A percentile compares a stretch with the other conserved stretches of the same genome.
Evolutionary conservation across 2,888 invertebrate species (phyloP).

Genomic region (Volucella bombylans): DNA sequence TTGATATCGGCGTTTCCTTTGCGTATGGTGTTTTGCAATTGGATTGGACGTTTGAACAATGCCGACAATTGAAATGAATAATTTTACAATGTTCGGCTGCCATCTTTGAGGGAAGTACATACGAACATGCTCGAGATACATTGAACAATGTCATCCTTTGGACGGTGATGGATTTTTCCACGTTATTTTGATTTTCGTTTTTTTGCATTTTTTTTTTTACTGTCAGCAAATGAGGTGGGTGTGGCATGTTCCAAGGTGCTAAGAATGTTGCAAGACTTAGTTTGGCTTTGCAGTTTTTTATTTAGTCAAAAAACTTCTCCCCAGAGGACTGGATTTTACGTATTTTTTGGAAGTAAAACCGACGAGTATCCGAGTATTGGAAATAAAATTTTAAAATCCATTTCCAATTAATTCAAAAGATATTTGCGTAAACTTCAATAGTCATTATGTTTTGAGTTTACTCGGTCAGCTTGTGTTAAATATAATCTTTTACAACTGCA

Average conservation of each 20-base stretch:
- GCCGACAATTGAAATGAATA: slow-evolving; percentile 74
- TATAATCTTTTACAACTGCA: too few species aligned
- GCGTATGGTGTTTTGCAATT: slow-evolving; percentile 73
- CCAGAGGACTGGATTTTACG: too few species aligned
- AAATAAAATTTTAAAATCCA: too few species aligned
- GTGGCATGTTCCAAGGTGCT: slow-evolving; percentile 37
- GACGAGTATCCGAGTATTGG: too few species aligned
- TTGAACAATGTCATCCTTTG: background rate
- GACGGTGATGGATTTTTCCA: background rate
- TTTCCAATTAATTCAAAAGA: too few species aligned
- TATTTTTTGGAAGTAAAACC: too few species aligned
- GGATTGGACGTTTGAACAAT: slow-evolving; percentile 66
- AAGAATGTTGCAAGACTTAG: slow-evolving; percentile 11
- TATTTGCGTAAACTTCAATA: too few species aligned
- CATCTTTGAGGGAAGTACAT: slow-evolving; percentile 59
- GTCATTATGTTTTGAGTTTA: too few species aligned
- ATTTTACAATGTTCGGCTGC: slow-evolving; percentile 74
- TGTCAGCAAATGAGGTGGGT: slow-evolving; percentile 16
- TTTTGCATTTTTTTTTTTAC: background rate
- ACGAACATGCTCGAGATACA: background rate
- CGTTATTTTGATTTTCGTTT: background rate
- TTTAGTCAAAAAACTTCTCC: too few species aligned
- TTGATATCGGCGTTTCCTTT: slow-evolving; percentile 73
- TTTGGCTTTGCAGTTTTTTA: too few species aligned
- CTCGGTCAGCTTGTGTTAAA: too few species aligned